These are phyloP conservation scores for Epistrophella euchroma DNA, from an alignment of 2,888 invertebrate species.

Conservation along the genomic window DNA sequence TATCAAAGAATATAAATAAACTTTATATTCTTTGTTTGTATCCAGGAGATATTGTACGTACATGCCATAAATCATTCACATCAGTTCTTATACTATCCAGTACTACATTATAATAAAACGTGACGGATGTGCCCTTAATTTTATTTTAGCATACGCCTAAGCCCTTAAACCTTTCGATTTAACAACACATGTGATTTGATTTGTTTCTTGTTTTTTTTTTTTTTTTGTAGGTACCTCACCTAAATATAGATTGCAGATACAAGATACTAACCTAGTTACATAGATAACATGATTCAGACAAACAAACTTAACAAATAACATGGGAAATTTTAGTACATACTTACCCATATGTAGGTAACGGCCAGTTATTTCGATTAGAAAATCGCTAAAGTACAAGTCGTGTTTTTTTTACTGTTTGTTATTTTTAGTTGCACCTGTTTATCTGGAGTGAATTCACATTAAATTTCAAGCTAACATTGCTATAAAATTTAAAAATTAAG, in stretches of 20 bases:
- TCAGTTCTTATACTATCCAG: not conserved
- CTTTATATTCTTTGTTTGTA: too few species aligned
- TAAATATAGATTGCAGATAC: not conserved
- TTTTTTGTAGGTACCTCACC: not conserved
- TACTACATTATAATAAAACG: not conserved
- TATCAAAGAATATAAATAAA: too few species aligned
- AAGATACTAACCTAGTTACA: not conserved
- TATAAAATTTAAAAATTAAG: not conserved
- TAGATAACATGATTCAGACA: not conserved
- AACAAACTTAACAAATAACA: not conserved
- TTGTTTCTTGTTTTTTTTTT: not conserved
- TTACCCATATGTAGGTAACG: too few species aligned
- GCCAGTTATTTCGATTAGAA: not conserved
- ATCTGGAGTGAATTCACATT: not conserved
- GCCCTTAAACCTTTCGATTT: not conserved
- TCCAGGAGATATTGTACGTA: not conserved
- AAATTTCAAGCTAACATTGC: too few species aligned
- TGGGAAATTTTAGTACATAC: not conserved
- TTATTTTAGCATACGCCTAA: not conserved
- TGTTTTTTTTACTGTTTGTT: not conserved
- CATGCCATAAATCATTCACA: not conserved
- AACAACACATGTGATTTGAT: slow-evolving; percentile 4
- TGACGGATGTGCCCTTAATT: not conserved
- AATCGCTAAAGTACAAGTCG: not conserved
- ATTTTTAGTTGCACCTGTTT: slow-evolving; percentile 18